Base-by-base conservation (phyloP, 2,113 vertebrate species). In the Sitta europaea region DNA sequence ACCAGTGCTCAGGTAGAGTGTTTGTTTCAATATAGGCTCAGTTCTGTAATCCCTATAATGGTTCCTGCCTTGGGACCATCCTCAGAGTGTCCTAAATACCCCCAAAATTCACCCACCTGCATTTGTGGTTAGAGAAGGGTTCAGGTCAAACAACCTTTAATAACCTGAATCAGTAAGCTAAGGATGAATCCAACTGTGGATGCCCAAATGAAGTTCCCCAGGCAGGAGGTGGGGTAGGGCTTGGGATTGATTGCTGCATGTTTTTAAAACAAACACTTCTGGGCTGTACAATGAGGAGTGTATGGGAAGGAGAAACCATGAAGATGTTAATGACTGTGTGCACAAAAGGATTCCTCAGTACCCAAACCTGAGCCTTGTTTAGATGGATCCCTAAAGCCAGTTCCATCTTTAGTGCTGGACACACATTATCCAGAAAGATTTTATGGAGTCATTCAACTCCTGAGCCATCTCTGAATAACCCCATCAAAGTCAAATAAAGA, bases 1-100 rank as follows among this genome's bases (percentile, higher is more conserved):
- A 92, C 98, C 77, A 99, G 98, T 36, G 98, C 98, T 87, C 99
- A 99, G 98, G 99, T 99, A 66, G 66, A 68, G 59, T 36, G 35
- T 54, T 77, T 65, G 28, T 47, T 59, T 90, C 68, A 53, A 77
- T 36, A 54, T 5, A 45, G 23, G 14, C 18, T 76, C 12, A 13
- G 27, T n/a, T 95, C 53, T 65, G 75, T 35, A 45, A 17, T 48
- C 36, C 57, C 61, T 76, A 5, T 38, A 73, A 31, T 31, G 25
- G 15, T 25, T 50, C 1, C 55, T 79, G 38, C 43, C 54, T 89
- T 70, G 47, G 72, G 27, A 51, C 51, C 17, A 14, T 74, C 62
- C 12, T 20, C 21, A 78, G 47, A 67, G 12, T 55, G 31, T 59
- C 28, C 40, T 70, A n/a, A 83, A 80, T 91, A 8, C 13, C 20